Evolutionary conservation across 2,797 vertebrate genomes (phyloP), one percentile per base, ranked within the genome.

Genomic region (Hoplostethus mediterraneus): DNA sequence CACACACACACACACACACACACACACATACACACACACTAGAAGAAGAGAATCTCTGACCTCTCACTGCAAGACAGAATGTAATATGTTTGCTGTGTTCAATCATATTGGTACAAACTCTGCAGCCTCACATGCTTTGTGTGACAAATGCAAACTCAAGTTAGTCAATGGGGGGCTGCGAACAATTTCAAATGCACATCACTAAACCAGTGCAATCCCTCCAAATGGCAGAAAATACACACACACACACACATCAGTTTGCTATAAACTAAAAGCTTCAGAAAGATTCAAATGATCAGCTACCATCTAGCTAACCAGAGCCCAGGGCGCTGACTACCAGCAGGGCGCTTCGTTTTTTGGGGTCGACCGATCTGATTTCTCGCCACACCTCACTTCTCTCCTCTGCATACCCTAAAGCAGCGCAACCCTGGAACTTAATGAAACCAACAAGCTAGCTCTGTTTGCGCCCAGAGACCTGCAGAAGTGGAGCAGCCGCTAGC

Each of bases 401-500:
- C 80, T 83, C 77, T 89, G 89, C 89, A 86, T 90, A 86, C 84
- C 91, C 92, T 87, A 68, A 77, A 91, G 93, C 90, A 64, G 75
- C 59, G 58, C 80, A 87, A 78, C 77, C 88, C 82, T 81, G 70
- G 90, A 89, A 92, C 80, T 82, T 89, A 91, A 92, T 89, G 86
- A 89, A 93, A 90, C 85, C 89, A 87, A 87, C 86, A 87, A 81
- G 81, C 88, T 83, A 69, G 84, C 84, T 76, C 77, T 47, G 81
- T 82, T 83, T 83, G 85, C 28, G 85, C 90, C 87, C 84, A 90
- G 90, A 92, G 93, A 93, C 89, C 55, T 33, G 74, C 71, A 85
- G 87, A 94, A 93, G 84, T 93, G 77, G 91, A 93, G 89, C 93
- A 91, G 77, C 89, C 88, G 86, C 87, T 78, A 81, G 87, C 90